Conservation (phyloP, 2,888 invertebrate species). For the Mythimna impura region DNA sequence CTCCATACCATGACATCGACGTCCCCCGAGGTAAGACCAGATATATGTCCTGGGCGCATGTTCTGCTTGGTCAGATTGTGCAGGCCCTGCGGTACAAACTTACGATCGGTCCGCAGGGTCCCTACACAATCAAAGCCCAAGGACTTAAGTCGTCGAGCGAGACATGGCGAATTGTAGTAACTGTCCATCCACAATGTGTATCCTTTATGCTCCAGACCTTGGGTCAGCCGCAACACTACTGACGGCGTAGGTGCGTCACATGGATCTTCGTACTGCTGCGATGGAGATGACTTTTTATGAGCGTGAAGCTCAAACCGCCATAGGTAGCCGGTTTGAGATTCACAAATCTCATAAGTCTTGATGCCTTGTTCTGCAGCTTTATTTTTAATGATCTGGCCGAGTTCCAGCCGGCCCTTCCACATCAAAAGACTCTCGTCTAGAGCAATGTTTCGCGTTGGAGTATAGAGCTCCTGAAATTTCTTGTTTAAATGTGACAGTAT, state of each 20-base stretch:
- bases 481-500: background rate
- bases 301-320: slow-evolving; percentile 3
- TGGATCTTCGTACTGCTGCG: slow-evolving; percentile 18
- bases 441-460: background rate
- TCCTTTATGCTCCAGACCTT: background rate
- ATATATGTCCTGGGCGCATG: no score
- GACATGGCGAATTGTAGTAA: background rate
- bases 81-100: no score
- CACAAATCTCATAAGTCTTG: background rate
- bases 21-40: no score
- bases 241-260: slow-evolving; percentile 35
- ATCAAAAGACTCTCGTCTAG: background rate
- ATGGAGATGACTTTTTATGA: slow-evolving; percentile 15
- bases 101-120: no score
- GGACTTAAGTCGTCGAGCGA: background rate
- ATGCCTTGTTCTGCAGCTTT: background rate
- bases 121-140: no score
- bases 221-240: slow-evolving; percentile 13
- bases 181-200: background rate
- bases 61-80: no score
- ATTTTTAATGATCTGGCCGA: background rate
- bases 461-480: background rate
- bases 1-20: no score
- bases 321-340: background rate
- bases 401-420: background rate